Percentiles rank a stretch among this genome's conserved stretches.
These are phyloP conservation scores for Argynnis bischoffii DNA, from an alignment of 2,888 invertebrate species.

Conservation along the genomic window DNA sequence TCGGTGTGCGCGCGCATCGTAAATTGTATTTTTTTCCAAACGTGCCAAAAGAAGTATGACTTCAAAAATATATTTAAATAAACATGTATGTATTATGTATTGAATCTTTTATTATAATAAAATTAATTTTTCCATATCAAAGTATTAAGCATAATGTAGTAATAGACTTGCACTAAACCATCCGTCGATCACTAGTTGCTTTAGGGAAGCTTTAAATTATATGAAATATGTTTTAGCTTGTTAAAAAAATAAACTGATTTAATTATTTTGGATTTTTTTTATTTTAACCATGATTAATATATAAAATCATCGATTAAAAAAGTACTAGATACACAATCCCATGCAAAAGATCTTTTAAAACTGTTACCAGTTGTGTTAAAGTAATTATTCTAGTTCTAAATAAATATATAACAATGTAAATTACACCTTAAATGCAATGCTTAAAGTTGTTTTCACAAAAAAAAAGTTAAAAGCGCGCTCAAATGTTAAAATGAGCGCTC, in stretches of 20 bases:
- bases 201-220: slow-evolving; percentile 41
- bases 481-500: too few relatives aligned
- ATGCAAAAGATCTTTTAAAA: too few relatives aligned
- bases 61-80: too few relatives aligned
- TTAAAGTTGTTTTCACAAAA: not conserved
- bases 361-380: too few relatives aligned
- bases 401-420: too few relatives aligned
- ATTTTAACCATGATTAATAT: not conserved
- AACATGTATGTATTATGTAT: too few relatives aligned
- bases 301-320: too few relatives aligned
- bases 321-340: not conserved
- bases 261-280: not conserved
- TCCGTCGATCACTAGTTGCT: slow-evolving; percentile 55
- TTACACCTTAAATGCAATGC: not conserved
- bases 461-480: too few relatives aligned
- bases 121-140: not conserved
- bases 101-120: not conserved
- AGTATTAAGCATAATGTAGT: slow-evolving; percentile 12
- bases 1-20: too few relatives aligned
- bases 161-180: slow-evolving; percentile 53
- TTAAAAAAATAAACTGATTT: slow-evolving; percentile 11
- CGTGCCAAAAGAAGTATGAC: too few relatives aligned
- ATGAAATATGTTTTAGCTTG: not conserved
- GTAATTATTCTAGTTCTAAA: too few relatives aligned
- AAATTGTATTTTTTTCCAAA: too few relatives aligned